Evolutionary conservation across 1,140 invertebrate genomes (phyloP).

Genomic region (Pollicipes pollicipes): DNA sequence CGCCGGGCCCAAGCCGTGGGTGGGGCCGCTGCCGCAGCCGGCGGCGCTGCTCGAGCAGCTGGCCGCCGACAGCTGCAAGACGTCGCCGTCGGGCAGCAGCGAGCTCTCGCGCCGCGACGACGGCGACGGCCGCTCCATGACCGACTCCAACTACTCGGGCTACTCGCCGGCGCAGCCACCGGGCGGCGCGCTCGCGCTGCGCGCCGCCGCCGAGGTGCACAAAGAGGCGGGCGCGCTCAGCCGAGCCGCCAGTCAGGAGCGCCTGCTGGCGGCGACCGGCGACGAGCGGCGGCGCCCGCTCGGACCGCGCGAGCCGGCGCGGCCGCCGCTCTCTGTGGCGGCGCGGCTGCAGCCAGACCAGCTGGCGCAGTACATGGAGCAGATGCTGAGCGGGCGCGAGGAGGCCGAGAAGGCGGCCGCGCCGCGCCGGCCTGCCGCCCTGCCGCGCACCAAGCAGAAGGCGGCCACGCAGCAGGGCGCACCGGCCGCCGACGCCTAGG

Average conservation of each 20-base stretch:
- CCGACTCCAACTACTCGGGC: constrained; percentile 53
- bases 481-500: no score
- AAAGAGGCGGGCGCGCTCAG: constrained; percentile 15
- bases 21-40: constrained; percentile 18
- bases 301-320: constrained; percentile 17
- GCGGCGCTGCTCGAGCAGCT: constrained; percentile 18
- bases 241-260: constrained; percentile 12
- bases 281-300: constrained; percentile 17
- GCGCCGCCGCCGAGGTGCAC: constrained; percentile 16
- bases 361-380: constrained; percentile 21
- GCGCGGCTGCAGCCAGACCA: constrained; percentile 16
- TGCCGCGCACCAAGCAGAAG: constrained; percentile 14
- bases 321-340: constrained; percentile 15
- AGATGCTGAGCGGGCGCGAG: constrained; percentile 17
- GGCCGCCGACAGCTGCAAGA: constrained; percentile 10
- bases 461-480: constrained; percentile 14
- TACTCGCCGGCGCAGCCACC: constrained; percentile 23
- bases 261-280: constrained; percentile 16
- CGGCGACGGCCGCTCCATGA: constrained; percentile 71
- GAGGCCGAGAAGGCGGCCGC: constrained; percentile 15
- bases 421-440: constrained; percentile 15
- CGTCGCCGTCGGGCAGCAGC: constrained; percentile 17
- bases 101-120: constrained; percentile 46
- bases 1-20: constrained; percentile 17
- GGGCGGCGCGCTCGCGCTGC: constrained; percentile 14